These are phyloP conservation scores for Ischnura elegans DNA, from an alignment of 2,888 invertebrate genomes.

Conservation along the genomic window DNA sequence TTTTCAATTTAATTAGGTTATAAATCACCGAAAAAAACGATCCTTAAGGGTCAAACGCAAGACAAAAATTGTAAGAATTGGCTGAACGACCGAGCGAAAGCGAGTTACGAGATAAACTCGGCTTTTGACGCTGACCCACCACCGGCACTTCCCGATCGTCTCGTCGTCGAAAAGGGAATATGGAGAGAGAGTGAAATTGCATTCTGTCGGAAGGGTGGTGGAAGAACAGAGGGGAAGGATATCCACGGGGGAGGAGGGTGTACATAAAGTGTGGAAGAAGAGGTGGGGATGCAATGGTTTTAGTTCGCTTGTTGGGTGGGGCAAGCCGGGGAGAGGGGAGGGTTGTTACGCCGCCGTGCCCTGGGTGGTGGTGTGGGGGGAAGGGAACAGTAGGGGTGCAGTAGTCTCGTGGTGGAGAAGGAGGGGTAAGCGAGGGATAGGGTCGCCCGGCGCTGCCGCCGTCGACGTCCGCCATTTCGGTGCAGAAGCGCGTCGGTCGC, in stretches of 20 bases:
- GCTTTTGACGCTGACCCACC: neutral
- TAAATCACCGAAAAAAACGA: too few relatives aligned
- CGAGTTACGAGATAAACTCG: too few relatives aligned
- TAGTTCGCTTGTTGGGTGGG: neutral
- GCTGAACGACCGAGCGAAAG: too few relatives aligned
- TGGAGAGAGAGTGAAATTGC: neutral
- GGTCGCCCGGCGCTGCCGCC: neutral
- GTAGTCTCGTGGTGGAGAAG: too few relatives aligned
- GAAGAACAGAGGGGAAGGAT: slow-evolving; percentile 17
- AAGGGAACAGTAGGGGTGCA: neutral
- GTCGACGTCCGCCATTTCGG: slow-evolving; percentile 33
- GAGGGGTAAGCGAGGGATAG: neutral
- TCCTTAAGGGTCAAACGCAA: too few relatives aligned
- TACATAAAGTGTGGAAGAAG: neutral
- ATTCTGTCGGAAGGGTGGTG: neutral
- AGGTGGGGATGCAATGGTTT: neutral
- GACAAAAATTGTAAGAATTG: too few relatives aligned
- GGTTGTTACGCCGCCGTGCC: neutral
- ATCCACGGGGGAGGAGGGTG: neutral
- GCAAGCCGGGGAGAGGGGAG: neutral
- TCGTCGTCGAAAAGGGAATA: neutral
- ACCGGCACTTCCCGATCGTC: neutral
- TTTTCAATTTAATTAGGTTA: too few relatives aligned
- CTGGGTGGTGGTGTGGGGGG: neutral
- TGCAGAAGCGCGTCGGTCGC: slow-evolving; percentile 52